Base-by-base conservation (phyloP, 2,888 invertebrate genomes). In the Brachypalpus laphriformis region DNA sequence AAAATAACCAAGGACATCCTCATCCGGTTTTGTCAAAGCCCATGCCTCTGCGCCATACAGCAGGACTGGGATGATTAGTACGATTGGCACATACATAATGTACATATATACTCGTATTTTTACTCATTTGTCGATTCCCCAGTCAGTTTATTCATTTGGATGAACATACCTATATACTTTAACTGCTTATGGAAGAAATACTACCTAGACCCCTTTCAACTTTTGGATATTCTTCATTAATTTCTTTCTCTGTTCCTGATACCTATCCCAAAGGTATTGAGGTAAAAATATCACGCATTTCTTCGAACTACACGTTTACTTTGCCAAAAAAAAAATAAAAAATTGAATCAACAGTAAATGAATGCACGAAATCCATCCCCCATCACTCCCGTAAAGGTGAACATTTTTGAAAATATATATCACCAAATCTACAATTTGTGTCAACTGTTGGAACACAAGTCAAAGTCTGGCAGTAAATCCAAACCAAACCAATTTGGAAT, bases 401-500 rank as follows among this genome's bases (percentile, higher is more conserved):
- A 47, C n/a, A 47, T 31, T 63, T 63, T 63, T 45, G 45, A 63
- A 25, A n/a, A 61, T 11, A 61, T 11, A 28, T 45, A 42, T 7
- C 16, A 28, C 11, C 42, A 28, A 45, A 42, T 61, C 61, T 61
- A 31, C 47, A 63, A 63, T 63, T 63, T 63, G 28, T 63, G 63
- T 47, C 63, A 47, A 34, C 31, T 28, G 31, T 31, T 31, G 63
- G 18, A 63, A 63, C 45, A 63, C 47, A 63, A 61, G 61, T 61
- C 61, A 42, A 28, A 11, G 20, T 20, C 31, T 63, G 45, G 9
- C 63, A 63, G 63, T 18, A 34, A 31, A 63, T 63, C 47, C 16
- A 9, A 47, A 59, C 42, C 16, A 63, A 63, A 63, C 63, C 47
- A 63, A 63, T 63, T 47, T 63, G 18, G 11, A 31, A 5, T 2